A percentile compares a stretch with the other conserved stretches of the same genome.
Evolutionary conservation across 1,140 invertebrate species (phyloP).

Genomic region (Hyposmocoma kahamanoa): DNA sequence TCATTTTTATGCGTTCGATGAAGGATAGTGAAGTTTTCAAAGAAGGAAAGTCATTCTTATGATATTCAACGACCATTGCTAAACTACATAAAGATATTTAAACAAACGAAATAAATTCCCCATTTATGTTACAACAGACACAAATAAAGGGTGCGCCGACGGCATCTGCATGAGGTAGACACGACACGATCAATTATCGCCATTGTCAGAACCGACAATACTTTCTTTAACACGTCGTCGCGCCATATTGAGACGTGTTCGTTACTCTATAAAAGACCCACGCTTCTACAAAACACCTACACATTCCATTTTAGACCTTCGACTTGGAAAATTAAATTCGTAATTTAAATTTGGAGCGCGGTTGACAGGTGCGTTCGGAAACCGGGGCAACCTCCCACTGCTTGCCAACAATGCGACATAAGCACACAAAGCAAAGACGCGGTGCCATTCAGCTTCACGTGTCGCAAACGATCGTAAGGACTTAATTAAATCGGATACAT

Average conservation of each 20-base stretch:
- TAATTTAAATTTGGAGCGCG: slow-evolving; percentile 15
- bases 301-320: slow-evolving; percentile 28
- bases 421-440: slow-evolving; percentile 35
- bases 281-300: slow-evolving; percentile 9
- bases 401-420: slow-evolving; percentile 52
- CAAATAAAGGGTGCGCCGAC: slow-evolving; percentile 50
- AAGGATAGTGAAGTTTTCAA: too few species aligned
- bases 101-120: slow-evolving; percentile 39
- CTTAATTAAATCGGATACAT: slow-evolving; percentile 63
- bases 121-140: slow-evolving; percentile 19
- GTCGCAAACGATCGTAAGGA: slow-evolving; percentile 42
- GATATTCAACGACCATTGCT: too few species aligned
- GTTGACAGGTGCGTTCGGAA: slow-evolving; percentile 62
- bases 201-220: slow-evolving; percentile 55
- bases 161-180: slow-evolving; percentile 44
- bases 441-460: slow-evolving; percentile 49
- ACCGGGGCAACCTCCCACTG: slow-evolving; percentile 57
- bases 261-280: slow-evolving; percentile 3
- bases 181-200: slow-evolving; percentile 58
- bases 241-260: slow-evolving; percentile 43
- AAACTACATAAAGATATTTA: slow-evolving; percentile 43
- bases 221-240: slow-evolving; percentile 49
- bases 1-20: too few species aligned
- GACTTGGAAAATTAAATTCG: slow-evolving; percentile 11
- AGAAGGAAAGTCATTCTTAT: too few species aligned